A percentile compares a stretch with the other conserved stretches of the same genome.
Conservation (phyloP, 2,113 vertebrate genomes). For the Serinus canaria region DNA sequence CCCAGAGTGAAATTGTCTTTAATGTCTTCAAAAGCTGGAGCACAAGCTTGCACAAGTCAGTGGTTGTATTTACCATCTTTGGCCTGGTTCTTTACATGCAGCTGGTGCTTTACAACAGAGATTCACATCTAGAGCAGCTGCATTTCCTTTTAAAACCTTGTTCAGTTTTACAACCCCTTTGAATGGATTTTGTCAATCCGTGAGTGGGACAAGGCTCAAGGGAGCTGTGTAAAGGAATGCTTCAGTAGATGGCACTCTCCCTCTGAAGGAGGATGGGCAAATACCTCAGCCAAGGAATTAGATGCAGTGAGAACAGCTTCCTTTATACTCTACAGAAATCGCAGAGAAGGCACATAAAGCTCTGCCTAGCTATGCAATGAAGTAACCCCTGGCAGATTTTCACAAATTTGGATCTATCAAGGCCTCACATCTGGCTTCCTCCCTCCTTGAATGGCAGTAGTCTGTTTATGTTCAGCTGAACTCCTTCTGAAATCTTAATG, state of each 20-base stretch:
- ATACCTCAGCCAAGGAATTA: not conserved
- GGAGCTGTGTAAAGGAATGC: not conserved
- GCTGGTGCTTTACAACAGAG: not conserved
- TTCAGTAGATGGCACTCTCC: slow-evolving; percentile 63
- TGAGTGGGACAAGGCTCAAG: not conserved
- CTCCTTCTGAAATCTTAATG: not conserved
- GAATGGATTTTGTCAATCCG: not conserved
- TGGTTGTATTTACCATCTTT: not conserved
- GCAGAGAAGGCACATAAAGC: not conserved
- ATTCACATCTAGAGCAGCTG: not conserved
- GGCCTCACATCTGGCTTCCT: not conserved
- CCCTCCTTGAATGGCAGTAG: not conserved
- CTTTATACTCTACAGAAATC: not conserved
- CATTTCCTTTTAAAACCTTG: not conserved
- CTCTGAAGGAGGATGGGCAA: not conserved
- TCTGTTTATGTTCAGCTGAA: not conserved
- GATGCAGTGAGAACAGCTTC: not conserved
- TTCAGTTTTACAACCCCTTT: not conserved
- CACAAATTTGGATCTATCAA: not conserved
- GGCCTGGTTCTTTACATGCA: not conserved
- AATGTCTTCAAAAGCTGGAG: not conserved
- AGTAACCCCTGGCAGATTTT: not conserved
- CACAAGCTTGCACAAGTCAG: not conserved
- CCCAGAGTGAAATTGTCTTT: not conserved
- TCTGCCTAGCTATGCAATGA: not conserved